Conservation (phyloP, 2,797 vertebrate species). For the Columba guinea region DNA sequence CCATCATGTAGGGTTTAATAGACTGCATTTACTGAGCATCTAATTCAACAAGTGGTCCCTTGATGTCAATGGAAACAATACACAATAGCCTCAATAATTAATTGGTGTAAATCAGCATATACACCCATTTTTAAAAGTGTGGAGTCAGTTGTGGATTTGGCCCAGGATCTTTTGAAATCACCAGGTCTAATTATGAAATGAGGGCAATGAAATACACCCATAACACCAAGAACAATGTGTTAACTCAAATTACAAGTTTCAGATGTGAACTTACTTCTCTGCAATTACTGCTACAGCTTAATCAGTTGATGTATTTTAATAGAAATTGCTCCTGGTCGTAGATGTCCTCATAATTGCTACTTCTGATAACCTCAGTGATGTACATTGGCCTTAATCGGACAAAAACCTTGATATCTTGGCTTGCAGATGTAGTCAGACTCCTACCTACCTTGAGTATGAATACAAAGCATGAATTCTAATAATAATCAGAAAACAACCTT, state of each 20-base stretch:
- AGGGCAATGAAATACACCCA: not conserved
- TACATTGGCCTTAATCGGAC: not conserved
- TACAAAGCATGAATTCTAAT: not conserved
- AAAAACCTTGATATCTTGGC: not conserved
- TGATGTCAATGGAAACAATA: not conserved
- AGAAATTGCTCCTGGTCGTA: constrained; percentile 16
- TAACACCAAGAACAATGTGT: not conserved
- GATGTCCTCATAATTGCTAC: not conserved
- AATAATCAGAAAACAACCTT: not conserved
- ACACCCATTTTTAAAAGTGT: not conserved
- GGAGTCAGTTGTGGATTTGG: not conserved
- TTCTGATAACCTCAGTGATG: not conserved
- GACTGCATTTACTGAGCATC: not conserved
- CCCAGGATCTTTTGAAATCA: constrained; percentile 8
- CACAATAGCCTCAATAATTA: not conserved
- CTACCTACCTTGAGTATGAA: not conserved
- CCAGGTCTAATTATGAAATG: not conserved
- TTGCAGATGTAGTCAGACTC: not conserved
- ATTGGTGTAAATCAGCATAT: not conserved
- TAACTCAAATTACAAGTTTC: not conserved
- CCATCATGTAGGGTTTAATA: not conserved
- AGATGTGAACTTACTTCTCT: not conserved
- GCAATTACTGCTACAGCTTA: constrained; percentile 7
- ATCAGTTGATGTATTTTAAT: constrained; percentile 30
- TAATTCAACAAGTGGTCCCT: not conserved